phyloP scores from a whole-genome alignment of 2,113 vertebrate genomes.

The Montifringilla adamsi region DNA sequence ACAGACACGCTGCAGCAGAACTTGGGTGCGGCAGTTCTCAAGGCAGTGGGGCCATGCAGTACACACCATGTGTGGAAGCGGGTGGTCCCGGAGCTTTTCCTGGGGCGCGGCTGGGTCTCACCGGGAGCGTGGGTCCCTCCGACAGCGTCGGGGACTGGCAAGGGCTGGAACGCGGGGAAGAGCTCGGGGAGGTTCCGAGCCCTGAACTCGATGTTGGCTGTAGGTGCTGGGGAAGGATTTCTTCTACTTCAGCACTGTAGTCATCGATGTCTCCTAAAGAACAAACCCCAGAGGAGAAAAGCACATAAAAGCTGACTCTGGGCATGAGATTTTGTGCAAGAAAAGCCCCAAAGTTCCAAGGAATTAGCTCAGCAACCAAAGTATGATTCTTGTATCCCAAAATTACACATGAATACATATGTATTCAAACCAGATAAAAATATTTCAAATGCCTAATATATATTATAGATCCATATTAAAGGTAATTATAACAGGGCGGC shows the following conservation, averaged over 20 bases:
- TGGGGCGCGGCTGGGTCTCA: conserved; percentile 79
- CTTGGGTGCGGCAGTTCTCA: fast-evolving
- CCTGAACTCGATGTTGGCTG: conserved; percentile 81
- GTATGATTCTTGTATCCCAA: neutral
- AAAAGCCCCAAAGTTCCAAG: neutral
- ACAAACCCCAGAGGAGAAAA: neutral
- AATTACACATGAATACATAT: neutral
- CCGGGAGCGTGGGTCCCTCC: conserved; percentile 76
- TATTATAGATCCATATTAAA: neutral
- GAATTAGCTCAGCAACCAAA: neutral
- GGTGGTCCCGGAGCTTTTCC: conserved; percentile 77
- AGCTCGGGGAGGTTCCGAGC: conserved; percentile 81
- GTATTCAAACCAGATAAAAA: neutral
- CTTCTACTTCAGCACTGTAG: conserved; percentile 86
- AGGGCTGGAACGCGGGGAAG: conserved; percentile 88
- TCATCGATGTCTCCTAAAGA: conserved; percentile 91
- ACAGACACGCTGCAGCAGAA: neutral
- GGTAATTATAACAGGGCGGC: neutral
- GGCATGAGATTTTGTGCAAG: neutral
- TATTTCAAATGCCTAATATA: neutral
- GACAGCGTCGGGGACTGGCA: conserved; percentile 90
- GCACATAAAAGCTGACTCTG: neutral
- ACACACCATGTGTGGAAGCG: conserved; percentile 65
- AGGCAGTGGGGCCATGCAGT: neutral
- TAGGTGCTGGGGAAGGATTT: conserved; percentile 92